Base-by-base conservation (phyloP, 2,797 vertebrate genomes). In the Sebastes jordani region DNA sequence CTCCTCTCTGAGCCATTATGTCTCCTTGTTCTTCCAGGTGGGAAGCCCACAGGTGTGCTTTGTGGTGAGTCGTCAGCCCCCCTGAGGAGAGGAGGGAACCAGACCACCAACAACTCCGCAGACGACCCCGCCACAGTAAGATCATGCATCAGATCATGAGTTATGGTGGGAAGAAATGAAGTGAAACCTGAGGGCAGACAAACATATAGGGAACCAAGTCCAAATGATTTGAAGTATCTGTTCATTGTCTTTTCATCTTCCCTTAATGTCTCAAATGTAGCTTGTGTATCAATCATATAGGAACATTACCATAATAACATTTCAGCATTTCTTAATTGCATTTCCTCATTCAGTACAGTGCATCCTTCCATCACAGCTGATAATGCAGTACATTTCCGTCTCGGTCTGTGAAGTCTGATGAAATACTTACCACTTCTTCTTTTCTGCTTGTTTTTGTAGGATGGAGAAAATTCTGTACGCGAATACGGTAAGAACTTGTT, bases 1-100 rank as follows among this genome's bases (percentile, higher is more conserved):
- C 25, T 63, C 29, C 2, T 11, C 1, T 64, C n/a, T 30, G 30
- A 76, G 25, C 22, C 5, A 0, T 78, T 20, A 8, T 63, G 11
- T 82, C 7, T 66, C 2, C 38, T 72, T 65, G 1, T 80, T 73
- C 22, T 67, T 88, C 27, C 84, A 96, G 96, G 96, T 80, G 96
- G 96, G 55, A 95, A 95, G 82, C 95, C 96, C 20, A 95, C 95
- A 38, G 96, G 96, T 46, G 94, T 96, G 52, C 88, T 96, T 69
- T 95, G 95, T 82, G 96, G 95, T 13, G 96, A 96, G 69, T 65
- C 95, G 2, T 96, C 95, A 1, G 96, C 96, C 20, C 96, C 96
- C 1, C 91, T 95, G 69, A 95, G 95, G 85, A 94, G 96, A 95
- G 94, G 94, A 80, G 91, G 82, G 20, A 89, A 92, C 83, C 91